Evolutionary conservation across 2,113 vertebrate genomes (phyloP), one percentile per base, ranked within the genome.

Genomic region (Ochotona princeps): DNA sequence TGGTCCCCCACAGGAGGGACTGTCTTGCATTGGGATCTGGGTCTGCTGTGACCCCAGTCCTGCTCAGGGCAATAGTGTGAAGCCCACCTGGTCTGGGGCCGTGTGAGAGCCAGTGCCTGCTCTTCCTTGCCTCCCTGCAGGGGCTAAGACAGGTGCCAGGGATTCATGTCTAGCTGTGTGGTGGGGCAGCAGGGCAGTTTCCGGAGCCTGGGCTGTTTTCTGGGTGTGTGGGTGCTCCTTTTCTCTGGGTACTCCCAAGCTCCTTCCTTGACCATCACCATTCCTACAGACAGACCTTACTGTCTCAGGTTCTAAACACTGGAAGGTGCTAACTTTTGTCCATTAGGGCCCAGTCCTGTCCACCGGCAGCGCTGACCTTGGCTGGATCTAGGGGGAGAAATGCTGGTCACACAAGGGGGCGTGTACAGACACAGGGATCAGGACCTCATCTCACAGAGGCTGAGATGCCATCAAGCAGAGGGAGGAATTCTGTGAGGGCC

Each of bases 291-390:
- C 7, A 82, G 38, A 28, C 4, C 79, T 80, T 82, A 60, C 90
- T 66, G 49, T 92, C 20, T 35, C 95, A 98, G 98, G 97, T 2
- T 97, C 97, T 89, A 95, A 88, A 13, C 94, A 97, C 82, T 98
- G 98, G 98, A 97, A 98, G 93, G 96, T 98, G 79, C 54, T 97
- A 44, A 88, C 96, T 35, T 75, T 94, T 69, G 92, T 80, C 0
- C 97, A 97, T 0, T 97, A 97, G 0, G 97, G 97, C 0, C 7
- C 94, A 67, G 95, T 96, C 73, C 99, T 99, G 95, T 99, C 98
- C 1, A 99, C 99, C 0, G 98, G 99, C 91, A 97, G 99, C 83
- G 98, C 99, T 26, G 97, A 98, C 87, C 96, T 96, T 57, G 96
- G 61, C 60, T 81, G 32, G 83, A 93, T 98, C 88, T 97, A 93